Evolutionary conservation across 2,113 vertebrate species (phyloP), one percentile per base, ranked within the genome.

Genomic region (Oxygymnocypris stewartii): DNA sequence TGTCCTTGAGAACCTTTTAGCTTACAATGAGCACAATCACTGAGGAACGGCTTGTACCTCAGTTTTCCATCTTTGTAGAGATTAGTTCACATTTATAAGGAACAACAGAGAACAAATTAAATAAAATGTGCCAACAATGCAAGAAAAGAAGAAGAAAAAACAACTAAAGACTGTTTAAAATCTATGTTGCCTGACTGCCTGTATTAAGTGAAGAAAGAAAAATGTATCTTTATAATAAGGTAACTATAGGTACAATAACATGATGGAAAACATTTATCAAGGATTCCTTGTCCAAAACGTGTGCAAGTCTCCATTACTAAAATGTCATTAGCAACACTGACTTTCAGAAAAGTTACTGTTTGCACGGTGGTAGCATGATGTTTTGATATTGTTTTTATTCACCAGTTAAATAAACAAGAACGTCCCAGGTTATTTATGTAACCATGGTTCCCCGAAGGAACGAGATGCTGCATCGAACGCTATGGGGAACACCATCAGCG

Each of bases 1-100:
- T n/a, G 49, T 61, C 65, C 57, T 51, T 81, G 42, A 65, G 16
- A 81, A 18, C 11, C 65, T 79, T 84, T 88, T 63, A 74, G 65
- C 75, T 59, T 75, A 69, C 63, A 23, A 1, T 6, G 0, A 23
- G 11, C 5, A 82, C 25, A 69, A 82, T 69, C 80, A 82, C 7
- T 25, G 61, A 82, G 40, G 42, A 23, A 49, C 2, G 3, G 40
- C n/a, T 82, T 67, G 77, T 40, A 23, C 5, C 42, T 31, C 79
- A 14, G 37, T 1, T 18, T 42, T 63, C 63, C 25, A 18, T 12
- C 28, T 84, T 25, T n/a, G 9, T 23, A 9, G 28, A 83, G 11
- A 47, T 71, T 71, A 82, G 40, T 82, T 28, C 79, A 63, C 79
- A 61, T 42, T 54, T 54, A 18, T 59, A 23, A 63, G 35, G 40